phyloP scores from a whole-genome alignment of 2,113 vertebrate species.

The Prinia subflava region DNA sequence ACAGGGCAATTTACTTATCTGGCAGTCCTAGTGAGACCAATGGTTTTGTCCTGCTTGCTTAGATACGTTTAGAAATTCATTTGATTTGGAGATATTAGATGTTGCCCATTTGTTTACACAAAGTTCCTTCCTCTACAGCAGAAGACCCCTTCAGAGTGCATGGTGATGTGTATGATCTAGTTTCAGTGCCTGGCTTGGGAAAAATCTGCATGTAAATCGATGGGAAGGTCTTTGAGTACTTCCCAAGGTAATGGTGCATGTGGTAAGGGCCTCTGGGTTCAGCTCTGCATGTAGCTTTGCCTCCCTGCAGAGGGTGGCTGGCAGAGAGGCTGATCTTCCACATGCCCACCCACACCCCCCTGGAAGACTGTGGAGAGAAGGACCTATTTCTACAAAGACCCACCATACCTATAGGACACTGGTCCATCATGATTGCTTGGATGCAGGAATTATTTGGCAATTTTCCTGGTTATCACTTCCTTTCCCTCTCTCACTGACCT shows the following conservation, averaged over 20 bases:
- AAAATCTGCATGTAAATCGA: not conserved
- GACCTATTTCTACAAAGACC: not conserved
- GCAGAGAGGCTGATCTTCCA: not conserved
- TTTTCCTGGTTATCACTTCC: not conserved
- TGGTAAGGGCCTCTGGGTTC: not conserved
- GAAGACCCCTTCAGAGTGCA: not conserved
- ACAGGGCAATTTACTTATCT: not conserved
- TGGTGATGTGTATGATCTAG: accelerated
- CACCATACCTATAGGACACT: not conserved
- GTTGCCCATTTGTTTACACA: not conserved
- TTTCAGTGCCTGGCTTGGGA: not conserved
- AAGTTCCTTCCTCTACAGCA: not conserved
- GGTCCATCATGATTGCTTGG: not conserved
- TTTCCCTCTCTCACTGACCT: not conserved
- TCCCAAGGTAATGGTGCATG: not conserved
- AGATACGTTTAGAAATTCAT: not conserved
- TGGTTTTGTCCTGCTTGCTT: not conserved
- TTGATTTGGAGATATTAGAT: not conserved
- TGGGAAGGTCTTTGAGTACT: not conserved
- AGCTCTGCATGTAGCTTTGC: not conserved
- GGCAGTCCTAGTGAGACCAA: not conserved
- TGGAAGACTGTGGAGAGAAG: not conserved
- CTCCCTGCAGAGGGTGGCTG: not conserved
- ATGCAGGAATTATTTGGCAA: not conserved
- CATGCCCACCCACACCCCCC: not conserved